Base-by-base conservation (phyloP, 2,113 vertebrate species). In the Phrynosoma platyrhinos region DNA sequence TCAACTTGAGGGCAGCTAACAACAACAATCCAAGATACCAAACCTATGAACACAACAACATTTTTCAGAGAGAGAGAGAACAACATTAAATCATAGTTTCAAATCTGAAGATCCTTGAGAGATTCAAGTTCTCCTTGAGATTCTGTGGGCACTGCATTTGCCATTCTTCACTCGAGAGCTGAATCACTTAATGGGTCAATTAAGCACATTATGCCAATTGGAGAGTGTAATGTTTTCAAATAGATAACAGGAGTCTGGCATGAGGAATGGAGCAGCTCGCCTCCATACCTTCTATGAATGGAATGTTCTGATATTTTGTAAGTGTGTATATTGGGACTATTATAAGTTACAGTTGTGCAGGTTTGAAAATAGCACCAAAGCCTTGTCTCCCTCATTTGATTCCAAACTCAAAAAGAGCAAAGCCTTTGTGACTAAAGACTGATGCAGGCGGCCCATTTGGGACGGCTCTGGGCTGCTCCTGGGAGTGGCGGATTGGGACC, bases 91-190 rank as follows among this genome's bases (percentile, higher is more conserved):
- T 36, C 36, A 36, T 36, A 36, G 36, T 36, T 36, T 36, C 88
- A 91, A 71, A 89, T 5, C 89, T 89, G 83, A 82, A 94, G 76
- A 88, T 92, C 68, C 74, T 86, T 52, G 10, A 94, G 91, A 95
- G 95, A 58, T 80, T 90, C 85, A 93, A 95, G 85, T 89, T 96
- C 78, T 90, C 87, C 90, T 96, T 95, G 92, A 95, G 93, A 94
- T 94, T 93, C 89, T 87, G 36, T 36, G 47, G 92, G 81, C 75
- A 87, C 76, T 64, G 42, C 78, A 93, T 47, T 42, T 93, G 89
- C 78, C 9, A 0, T 90, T 95, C 81, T 88, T 94, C 82, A 82
- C 92, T 92, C 94, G 88, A 89, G 52, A 93, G 64, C 69, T 84
- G 75, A 90, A 47, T n/a, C 79, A 90, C 52, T 36, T 92, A 91